Conservation (phyloP, 2,888 invertebrate species). For the Glomeris marginata region DNA sequence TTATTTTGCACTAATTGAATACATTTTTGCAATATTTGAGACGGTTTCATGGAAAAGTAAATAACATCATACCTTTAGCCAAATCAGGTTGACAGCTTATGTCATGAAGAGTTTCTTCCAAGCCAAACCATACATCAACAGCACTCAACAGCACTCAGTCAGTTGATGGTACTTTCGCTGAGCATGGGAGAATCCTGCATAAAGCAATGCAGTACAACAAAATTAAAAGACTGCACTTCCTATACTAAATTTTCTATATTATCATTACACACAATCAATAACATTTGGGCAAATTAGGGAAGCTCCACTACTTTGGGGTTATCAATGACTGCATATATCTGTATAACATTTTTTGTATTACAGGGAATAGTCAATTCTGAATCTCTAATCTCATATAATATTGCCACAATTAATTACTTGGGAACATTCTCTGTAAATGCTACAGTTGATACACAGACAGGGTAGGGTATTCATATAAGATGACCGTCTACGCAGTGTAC, state of each 20-base stretch:
- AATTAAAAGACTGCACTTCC: no score
- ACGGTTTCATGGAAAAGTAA: no score
- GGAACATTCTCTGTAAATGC: slow-evolving; percentile 17
- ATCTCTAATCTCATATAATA: slow-evolving; percentile 19
- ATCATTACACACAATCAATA: no score
- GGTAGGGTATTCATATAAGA: slow-evolving; percentile 17
- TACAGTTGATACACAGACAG: slow-evolving; percentile 14
- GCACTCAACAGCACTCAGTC: slow-evolving; percentile 26
- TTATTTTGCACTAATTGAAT: no score
- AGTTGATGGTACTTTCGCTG: slow-evolving; percentile 28
- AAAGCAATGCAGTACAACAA: slow-evolving; percentile 30
- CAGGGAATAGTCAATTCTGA: no score
- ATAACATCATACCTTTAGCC: no score
- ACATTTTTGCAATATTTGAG: no score
- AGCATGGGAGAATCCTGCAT: slow-evolving; percentile 30
- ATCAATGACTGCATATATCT: no score
- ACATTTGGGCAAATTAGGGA: no score
- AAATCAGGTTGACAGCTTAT: slow-evolving; percentile 29
- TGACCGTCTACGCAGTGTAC: slow-evolving; percentile 18
- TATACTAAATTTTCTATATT: no score
- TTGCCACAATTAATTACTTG: slow-evolving; percentile 11
- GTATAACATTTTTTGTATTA: no score
- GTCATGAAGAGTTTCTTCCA: slow-evolving; percentile 30
- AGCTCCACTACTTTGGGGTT: no score
- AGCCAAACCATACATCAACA: slow-evolving; percentile 26